phyloP scores from a whole-genome alignment of 2,113 vertebrate species.

The Trochalopteron elliotii region DNA sequence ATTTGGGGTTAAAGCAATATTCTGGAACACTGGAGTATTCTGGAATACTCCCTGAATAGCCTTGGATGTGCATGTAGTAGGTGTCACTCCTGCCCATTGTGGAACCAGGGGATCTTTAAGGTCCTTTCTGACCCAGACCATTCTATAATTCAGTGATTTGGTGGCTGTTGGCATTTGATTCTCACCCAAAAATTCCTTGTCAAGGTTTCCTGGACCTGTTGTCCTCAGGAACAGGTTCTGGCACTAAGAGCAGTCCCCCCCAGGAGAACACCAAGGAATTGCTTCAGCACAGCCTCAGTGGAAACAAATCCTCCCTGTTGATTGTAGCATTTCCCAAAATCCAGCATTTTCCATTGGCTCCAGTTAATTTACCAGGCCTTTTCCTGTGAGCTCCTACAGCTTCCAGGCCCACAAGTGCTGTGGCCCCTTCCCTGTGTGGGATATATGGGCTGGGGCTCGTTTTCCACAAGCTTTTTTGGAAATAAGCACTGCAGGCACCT shows the following conservation, averaged over 20 bases:
- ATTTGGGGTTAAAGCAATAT: background rate
- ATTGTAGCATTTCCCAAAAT: background rate
- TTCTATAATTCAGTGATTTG: background rate
- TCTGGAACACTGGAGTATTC: background rate
- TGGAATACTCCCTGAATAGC: background rate
- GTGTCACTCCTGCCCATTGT: background rate
- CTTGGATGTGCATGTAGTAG: no score
- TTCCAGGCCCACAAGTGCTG: background rate
- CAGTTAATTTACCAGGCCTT: background rate
- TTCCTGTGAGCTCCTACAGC: background rate
- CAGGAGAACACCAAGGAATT: background rate
- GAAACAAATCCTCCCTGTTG: background rate
- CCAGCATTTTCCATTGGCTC: background rate
- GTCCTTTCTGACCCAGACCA: background rate
- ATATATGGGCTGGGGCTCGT: rapidly evolving
- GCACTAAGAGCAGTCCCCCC: background rate
- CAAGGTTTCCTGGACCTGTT: background rate
- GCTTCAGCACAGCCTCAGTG: background rate
- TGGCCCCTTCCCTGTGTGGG: background rate
- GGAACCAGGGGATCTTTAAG: background rate
- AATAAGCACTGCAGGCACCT: background rate
- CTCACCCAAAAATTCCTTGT: background rate
- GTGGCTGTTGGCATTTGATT: background rate
- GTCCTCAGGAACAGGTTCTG: background rate
- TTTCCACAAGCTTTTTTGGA: background rate